Conservation (phyloP, 2,888 invertebrate genomes). For the Cantharis nigra region DNA sequence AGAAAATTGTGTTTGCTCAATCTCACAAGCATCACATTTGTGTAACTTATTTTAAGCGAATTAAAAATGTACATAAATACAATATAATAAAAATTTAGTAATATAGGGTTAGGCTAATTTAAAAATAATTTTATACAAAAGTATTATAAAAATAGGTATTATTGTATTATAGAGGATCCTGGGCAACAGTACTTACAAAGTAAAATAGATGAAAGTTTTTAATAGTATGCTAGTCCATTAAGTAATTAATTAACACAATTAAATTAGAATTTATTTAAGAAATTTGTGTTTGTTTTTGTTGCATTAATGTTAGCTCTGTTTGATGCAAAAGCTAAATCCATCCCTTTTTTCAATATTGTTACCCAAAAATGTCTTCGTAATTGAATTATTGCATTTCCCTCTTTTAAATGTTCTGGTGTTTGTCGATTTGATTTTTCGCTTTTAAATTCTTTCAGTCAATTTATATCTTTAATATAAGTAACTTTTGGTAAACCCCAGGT, state of each 20-base stretch:
- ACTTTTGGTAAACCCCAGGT: too few species aligned
- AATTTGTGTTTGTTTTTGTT: not conserved
- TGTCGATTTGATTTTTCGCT: too few species aligned
- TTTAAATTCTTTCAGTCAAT: too few species aligned
- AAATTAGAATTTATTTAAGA: not conserved
- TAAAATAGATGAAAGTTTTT: not conserved
- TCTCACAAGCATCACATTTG: not conserved
- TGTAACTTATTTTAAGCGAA: not conserved
- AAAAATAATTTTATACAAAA: not conserved
- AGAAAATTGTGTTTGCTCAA: not conserved
- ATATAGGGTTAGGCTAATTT: not conserved
- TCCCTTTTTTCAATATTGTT: too few species aligned
- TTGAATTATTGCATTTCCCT: too few species aligned
- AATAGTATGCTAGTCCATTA: not conserved
- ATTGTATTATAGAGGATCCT: not conserved
- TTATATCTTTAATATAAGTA: too few species aligned
- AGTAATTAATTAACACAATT: not conserved
- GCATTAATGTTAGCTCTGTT: not conserved
- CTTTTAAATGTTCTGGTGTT: too few species aligned
- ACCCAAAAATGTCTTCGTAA: too few species aligned
- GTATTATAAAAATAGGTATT: not conserved
- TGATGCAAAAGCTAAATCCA: too few species aligned
- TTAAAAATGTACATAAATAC: not conserved
- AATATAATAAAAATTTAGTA: not conserved
- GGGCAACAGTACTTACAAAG: not conserved